These are phyloP conservation scores for Scytalopus superciliaris DNA, from an alignment of 2,113 vertebrate genomes.

Conservation along the genomic window DNA sequence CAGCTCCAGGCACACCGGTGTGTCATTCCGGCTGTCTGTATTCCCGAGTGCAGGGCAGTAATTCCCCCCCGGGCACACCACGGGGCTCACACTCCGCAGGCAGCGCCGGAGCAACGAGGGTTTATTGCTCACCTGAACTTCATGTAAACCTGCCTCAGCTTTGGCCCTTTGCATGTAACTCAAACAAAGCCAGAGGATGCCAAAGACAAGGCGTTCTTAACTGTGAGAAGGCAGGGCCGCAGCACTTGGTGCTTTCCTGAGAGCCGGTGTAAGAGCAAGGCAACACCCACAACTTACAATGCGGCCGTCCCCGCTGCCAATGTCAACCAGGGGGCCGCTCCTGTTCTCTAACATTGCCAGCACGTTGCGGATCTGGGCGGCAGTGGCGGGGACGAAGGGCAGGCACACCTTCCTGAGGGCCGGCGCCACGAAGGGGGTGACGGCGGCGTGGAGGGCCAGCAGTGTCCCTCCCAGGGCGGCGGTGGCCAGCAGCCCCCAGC, in stretches of 20 bases:
- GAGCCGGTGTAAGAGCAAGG: neutral
- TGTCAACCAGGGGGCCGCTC: slow-evolving; percentile 83
- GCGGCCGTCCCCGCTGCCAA: slow-evolving; percentile 94
- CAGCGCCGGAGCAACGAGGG: neutral
- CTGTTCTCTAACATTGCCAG: slow-evolving; percentile 76
- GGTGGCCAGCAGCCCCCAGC: slow-evolving; percentile 75
- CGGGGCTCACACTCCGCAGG: too few relatives aligned
- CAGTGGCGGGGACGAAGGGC: slow-evolving; percentile 92
- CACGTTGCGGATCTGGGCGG: slow-evolving; percentile 85
- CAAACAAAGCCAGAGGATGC: neutral
- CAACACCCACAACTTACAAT: slow-evolving; percentile 77
- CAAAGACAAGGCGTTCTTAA: neutral
- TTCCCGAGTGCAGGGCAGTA: too few relatives aligned
- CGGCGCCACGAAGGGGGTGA: slow-evolving; percentile 84
- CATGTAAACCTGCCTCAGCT: neutral
- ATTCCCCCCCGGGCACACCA: too few relatives aligned
- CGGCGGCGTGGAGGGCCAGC: slow-evolving; percentile 81
- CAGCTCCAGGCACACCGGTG: too few relatives aligned
- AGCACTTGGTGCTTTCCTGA: fast-evolving
- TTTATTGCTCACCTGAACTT: neutral
- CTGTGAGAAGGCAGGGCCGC: neutral
- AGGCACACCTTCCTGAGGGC: slow-evolving; percentile 89
- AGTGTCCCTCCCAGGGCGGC: slow-evolving; percentile 79
- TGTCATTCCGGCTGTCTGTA: too few relatives aligned
- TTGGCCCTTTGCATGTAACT: neutral